These are phyloP conservation scores for Kobus ellipsiprymnus DNA, from an alignment of 2,113 vertebrate species.

Conservation along the genomic window DNA sequence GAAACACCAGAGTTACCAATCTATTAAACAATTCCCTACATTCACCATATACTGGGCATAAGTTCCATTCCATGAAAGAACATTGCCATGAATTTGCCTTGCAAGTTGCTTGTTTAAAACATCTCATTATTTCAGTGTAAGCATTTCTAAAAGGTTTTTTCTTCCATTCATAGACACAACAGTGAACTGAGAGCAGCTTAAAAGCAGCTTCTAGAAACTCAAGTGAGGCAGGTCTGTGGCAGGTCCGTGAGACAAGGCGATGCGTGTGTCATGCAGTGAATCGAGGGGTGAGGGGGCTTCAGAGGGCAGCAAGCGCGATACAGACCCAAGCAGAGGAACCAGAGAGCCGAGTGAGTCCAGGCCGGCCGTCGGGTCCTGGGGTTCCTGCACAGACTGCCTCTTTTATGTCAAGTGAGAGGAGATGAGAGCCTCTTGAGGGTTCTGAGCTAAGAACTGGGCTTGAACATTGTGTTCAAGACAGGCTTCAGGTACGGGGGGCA, in stretches of 20 bases:
- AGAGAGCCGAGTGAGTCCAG: fast-evolving
- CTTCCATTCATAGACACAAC: background rate
- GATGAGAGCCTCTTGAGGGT: background rate
- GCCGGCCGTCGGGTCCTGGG: no score
- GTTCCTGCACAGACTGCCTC: fast-evolving
- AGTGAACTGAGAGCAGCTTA: background rate
- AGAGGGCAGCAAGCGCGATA: fast-evolving
- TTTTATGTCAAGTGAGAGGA: background rate
- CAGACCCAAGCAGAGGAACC: background rate
- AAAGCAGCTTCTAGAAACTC: background rate
- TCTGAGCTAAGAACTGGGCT: background rate
- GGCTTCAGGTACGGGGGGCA: fast-evolving
- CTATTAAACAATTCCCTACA: background rate
- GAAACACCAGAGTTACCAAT: background rate
- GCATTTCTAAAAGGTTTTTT: background rate
- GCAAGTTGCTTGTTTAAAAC: background rate
- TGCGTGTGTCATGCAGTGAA: fast-evolving
- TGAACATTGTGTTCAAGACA: background rate
- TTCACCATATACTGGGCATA: background rate
- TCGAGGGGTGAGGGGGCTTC: fast-evolving
- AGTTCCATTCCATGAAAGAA: background rate
- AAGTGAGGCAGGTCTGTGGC: background rate
- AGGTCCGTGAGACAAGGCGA: background rate
- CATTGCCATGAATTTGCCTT: background rate
- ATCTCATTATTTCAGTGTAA: background rate